A percentile compares a stretch with the other conserved stretches of the same genome.
Conservation (phyloP, 2,888 invertebrate species). For the Nemotelus nigrinus region DNA sequence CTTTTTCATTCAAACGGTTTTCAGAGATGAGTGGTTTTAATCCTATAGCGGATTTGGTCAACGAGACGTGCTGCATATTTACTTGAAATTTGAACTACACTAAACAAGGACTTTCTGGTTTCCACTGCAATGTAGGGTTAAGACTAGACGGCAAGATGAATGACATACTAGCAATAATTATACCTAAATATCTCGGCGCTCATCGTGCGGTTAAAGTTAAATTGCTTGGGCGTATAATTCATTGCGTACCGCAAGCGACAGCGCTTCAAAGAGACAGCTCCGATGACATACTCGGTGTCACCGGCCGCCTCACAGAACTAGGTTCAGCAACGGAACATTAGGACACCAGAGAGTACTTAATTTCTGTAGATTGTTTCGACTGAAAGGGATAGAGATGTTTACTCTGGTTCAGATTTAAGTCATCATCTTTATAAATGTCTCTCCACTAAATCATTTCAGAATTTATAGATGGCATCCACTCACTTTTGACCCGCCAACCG, state of each 20-base stretch:
- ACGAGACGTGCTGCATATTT: no score
- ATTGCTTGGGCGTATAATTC: constrained; percentile 8
- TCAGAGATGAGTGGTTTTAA: background rate
- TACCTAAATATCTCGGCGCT: background rate
- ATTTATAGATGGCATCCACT: constrained; percentile 7
- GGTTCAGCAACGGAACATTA: background rate
- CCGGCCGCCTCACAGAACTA: background rate
- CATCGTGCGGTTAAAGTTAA: constrained; percentile 26
- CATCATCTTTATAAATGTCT: constrained; percentile 34
- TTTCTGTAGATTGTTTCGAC: constrained; percentile 38
- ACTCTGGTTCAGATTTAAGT: constrained; percentile 19
- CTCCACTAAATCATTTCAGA: constrained; percentile 27
- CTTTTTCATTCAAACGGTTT: constrained; percentile 17
- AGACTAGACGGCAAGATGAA: background rate
- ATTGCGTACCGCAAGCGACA: background rate
- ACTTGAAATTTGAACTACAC: no score
- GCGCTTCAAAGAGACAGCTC: background rate
- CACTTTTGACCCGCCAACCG: background rate
- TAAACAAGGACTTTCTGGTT: no score
- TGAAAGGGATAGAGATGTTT: constrained; percentile 42
- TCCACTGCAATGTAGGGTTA: no score
- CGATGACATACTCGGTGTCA: background rate
- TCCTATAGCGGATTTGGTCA: no score
- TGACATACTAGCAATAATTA: constrained; percentile 11
- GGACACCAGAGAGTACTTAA: constrained; percentile 7